A percentile compares a stretch with the other conserved stretches of the same genome.
phyloP scores from a whole-genome alignment of 2,797 vertebrate genomes.

The Argyrosomus regius region DNA sequence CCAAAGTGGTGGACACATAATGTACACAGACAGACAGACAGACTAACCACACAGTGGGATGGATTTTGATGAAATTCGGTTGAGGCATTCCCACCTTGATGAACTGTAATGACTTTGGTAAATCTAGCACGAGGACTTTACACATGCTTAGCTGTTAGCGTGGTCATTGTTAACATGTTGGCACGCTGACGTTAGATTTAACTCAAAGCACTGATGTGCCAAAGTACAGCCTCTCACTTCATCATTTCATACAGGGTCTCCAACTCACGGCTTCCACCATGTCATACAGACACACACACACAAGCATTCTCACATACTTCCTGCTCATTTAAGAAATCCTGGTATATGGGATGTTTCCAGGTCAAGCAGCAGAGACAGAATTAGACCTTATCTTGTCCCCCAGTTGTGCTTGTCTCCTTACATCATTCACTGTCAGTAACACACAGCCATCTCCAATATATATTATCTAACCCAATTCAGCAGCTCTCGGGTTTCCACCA shows the following conservation, averaged over 20 bases:
- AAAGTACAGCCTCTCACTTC: background rate
- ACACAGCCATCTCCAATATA: slow-evolving; percentile 43
- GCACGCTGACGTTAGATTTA: background rate
- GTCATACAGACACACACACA: slow-evolving; percentile 6
- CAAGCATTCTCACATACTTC: background rate
- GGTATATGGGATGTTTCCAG: slow-evolving; percentile 69
- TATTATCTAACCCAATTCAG: slow-evolving; percentile 27
- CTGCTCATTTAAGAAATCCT: slow-evolving; percentile 63
- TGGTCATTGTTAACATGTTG: background rate
- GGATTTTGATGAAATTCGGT: background rate
- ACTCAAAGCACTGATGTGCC: background rate
- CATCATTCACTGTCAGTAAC: slow-evolving; percentile 52
- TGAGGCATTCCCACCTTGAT: background rate
- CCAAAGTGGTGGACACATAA: background rate
- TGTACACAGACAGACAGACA: background rate
- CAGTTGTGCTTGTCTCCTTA: slow-evolving; percentile 67
- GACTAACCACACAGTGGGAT: background rate
- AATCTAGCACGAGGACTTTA: no score
- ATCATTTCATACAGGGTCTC: no score
- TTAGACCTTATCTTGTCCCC: slow-evolving; percentile 62
- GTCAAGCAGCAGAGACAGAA: slow-evolving; percentile 77
- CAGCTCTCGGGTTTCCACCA: background rate
- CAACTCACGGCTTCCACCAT: no score
- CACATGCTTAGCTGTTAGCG: no score
- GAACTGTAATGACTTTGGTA: background rate